These are phyloP conservation scores for Trichomycterus rosablanca DNA, from an alignment of 2,113 vertebrate genomes.

Conservation along the genomic window DNA sequence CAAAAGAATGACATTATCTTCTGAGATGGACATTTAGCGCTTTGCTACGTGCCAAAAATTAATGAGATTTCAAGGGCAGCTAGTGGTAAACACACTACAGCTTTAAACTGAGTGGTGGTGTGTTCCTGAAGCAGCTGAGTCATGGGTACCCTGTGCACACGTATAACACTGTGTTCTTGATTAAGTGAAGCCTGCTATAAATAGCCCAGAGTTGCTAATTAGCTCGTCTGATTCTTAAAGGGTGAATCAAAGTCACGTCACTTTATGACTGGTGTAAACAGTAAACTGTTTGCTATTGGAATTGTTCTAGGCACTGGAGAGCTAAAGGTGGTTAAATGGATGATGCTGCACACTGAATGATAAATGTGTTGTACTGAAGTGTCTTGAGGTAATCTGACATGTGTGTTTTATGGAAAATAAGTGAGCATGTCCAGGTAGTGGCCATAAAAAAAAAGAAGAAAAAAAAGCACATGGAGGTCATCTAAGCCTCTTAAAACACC, in stretches of 20 bases:
- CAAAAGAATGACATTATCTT: neutral
- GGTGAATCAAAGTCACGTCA: constrained; percentile 38
- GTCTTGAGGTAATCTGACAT: neutral
- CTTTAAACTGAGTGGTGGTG: neutral
- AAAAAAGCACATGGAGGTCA: too few species aligned
- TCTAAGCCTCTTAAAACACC: too few species aligned
- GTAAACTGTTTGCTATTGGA: constrained; percentile 11
- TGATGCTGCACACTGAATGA: neutral
- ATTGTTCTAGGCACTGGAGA: neutral
- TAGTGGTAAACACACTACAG: neutral
- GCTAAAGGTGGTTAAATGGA: neutral
- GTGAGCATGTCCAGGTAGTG: neutral
- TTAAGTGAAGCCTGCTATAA: constrained; percentile 38
- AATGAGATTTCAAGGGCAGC: neutral
- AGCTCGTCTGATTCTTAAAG: constrained; percentile 33
- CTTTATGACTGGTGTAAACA: constrained; percentile 22
- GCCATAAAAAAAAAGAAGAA: too few species aligned
- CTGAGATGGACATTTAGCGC: neutral
- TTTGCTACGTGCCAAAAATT: neutral
- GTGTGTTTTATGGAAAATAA: neutral
- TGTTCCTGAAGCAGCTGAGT: constrained; percentile 24
- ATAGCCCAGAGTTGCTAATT: constrained; percentile 42
- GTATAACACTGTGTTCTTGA: constrained; percentile 7
- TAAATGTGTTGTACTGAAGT: neutral
- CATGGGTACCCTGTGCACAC: constrained; percentile 26